These are phyloP conservation scores for Diadophis punctatus DNA, from an alignment of 2,113 vertebrate species.

Conservation along the genomic window DNA sequence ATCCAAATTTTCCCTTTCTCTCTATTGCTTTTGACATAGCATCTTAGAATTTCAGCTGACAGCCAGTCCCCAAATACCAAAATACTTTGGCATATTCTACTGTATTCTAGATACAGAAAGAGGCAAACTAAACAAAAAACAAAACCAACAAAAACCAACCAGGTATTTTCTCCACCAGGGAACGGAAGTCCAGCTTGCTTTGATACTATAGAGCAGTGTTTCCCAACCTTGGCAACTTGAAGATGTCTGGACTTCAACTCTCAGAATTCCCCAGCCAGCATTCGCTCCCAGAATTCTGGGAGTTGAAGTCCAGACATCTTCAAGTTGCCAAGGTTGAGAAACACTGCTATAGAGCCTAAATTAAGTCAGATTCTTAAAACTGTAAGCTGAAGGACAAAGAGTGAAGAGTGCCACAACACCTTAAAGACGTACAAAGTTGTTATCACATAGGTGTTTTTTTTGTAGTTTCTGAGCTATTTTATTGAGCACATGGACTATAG, in stretches of 20 bases:
- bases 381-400: not conserved
- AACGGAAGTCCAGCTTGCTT: not conserved
- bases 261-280: too few species aligned
- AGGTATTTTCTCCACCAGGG: not conserved
- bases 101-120: not conserved
- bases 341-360: not conserved
- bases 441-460: not conserved
- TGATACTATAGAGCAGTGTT: not conserved
- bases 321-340: too few species aligned
- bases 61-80: not conserved
- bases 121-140: not conserved
- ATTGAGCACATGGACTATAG: not conserved
- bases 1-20: not conserved
- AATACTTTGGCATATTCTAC: not conserved
- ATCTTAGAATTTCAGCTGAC: not conserved
- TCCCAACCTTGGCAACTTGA: too few species aligned
- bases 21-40: not conserved
- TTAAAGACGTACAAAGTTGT: not conserved
- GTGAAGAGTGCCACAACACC: not conserved
- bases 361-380: not conserved
- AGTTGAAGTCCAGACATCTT: too few species aligned
- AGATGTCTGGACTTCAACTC: too few species aligned
- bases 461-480: not conserved
- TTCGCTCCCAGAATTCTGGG: too few species aligned
- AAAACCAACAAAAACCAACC: not conserved